Conservation (phyloP, 2,888 invertebrate species). For the Frankliniella intonsa region DNA sequence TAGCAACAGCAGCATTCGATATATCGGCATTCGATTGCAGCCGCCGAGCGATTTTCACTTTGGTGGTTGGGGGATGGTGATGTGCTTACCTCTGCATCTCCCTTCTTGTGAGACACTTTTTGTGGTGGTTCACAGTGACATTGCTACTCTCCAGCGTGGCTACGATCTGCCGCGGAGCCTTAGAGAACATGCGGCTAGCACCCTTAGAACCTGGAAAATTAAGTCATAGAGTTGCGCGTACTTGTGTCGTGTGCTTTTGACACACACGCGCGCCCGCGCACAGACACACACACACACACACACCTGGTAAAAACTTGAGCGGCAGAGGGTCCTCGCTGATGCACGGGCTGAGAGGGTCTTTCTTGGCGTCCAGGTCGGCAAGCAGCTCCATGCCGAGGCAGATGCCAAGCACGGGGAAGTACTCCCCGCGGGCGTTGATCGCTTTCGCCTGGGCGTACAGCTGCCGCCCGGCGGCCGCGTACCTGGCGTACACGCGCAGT, state of each 20-base stretch:
- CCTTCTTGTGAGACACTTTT: not conserved
- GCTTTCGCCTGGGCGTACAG: not conserved
- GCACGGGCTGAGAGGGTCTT: not conserved
- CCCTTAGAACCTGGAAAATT: not conserved
- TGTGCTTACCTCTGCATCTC: not conserved
- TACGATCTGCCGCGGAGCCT: not conserved
- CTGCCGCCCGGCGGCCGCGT: not conserved
- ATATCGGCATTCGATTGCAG: no score
- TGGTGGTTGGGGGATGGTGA: no score
- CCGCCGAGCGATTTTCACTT: no score
- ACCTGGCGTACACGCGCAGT: no score
- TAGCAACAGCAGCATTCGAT: no score
- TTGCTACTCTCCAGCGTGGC: not conserved
- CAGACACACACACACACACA: no score
- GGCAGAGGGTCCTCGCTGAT: not conserved
- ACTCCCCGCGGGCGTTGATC: not conserved
- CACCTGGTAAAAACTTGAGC: not conserved
- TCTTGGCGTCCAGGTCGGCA: not conserved
- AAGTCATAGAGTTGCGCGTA: no score
- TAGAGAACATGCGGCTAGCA: not conserved
- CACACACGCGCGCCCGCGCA: no score
- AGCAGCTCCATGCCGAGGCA: slow-evolving; percentile 15
- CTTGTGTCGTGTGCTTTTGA: no score
- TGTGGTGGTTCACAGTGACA: not conserved
- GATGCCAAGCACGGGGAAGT: slow-evolving; percentile 16